Conservation (phyloP, 2,797 vertebrate genomes). For the Eidolon dupreanum region DNA sequence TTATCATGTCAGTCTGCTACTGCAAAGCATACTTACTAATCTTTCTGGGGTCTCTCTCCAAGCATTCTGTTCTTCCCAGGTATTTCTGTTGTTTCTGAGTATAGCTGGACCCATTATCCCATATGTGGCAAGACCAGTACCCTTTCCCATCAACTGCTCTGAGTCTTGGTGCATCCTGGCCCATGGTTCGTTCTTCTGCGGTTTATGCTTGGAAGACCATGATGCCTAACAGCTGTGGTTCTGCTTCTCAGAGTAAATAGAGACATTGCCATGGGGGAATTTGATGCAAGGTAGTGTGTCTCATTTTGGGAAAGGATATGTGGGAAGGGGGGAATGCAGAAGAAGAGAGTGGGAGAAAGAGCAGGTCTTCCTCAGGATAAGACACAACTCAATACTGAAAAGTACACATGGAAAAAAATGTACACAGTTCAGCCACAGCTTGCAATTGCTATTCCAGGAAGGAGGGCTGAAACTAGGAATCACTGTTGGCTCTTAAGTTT, state of each 20-base stretch:
- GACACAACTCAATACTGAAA: background rate
- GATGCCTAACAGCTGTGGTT: background rate
- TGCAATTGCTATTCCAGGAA: background rate
- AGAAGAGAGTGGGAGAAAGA: background rate
- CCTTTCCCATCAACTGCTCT: background rate
- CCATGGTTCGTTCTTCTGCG: background rate
- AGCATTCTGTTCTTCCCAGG: accelerated
- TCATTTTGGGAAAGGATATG: background rate
- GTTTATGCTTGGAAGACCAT: background rate
- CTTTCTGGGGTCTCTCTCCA: background rate
- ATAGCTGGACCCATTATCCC: background rate
- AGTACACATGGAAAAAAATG: background rate
- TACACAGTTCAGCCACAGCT: background rate
- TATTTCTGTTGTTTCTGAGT: background rate
- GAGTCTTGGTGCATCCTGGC: background rate
- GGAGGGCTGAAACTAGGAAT: background rate
- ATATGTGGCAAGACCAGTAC: background rate
- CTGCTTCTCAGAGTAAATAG: background rate
- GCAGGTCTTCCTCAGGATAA: background rate
- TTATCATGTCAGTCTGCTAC: background rate
- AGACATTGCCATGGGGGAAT: background rate
- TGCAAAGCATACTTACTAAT: too few relatives aligned
- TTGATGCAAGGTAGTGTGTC: background rate
- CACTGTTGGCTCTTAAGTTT: background rate
- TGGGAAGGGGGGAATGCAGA: background rate